Evolutionary conservation across 1,140 invertebrate species (phyloP), one percentile per base, ranked within the genome.

Genomic region (Andrena cerasifolii): DNA sequence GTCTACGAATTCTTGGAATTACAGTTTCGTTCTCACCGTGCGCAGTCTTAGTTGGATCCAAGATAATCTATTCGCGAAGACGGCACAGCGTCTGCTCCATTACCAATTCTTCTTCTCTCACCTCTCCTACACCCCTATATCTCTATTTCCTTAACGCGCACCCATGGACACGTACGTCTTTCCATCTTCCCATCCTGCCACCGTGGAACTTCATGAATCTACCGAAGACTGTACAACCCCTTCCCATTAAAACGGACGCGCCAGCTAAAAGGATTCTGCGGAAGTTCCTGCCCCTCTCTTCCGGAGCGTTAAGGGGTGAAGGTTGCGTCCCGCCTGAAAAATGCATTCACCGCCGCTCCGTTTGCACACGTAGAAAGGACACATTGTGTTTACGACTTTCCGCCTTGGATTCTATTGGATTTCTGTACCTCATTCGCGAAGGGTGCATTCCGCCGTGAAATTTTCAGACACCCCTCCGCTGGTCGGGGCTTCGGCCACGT

Each of bases 181-280:
- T 56, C 53, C 43, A 72, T 78, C 75, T 54, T 81, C 56, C 21
- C 62, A 66, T 58, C 56, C 16, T 28, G 10, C n/a, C 45, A 36
- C n/a, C 31, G 7, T 5, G n/a, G 43, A n/a, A n/a, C 67, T 58
- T 72, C 75, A 40, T 78, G 79, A 71, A 63, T 78, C 76, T 78
- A 68, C 33, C 54, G 73, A 73, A 80, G 59, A 70, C 31, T 78
- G 45, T 54, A 74, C 73, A 61, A 58, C 70, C 51, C 56, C 56
- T 74, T 26, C 45, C 54, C 71, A 83, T 84, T 84, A 84, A 84
- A 84, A 84, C 28, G 66, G 66, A 67, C 71, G 82, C 75, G 53
- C 65, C 24, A 18, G 62, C 71, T 84, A 83, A 84, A 84, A 83
- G 81, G 81, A 78, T 75, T 76, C 51, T n/a, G 53, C 59, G 59